Percentiles rank a stretch among this genome's conserved stretches.
Conservation (phyloP, 2,888 invertebrate genomes). For the Apamea epomidion region DNA sequence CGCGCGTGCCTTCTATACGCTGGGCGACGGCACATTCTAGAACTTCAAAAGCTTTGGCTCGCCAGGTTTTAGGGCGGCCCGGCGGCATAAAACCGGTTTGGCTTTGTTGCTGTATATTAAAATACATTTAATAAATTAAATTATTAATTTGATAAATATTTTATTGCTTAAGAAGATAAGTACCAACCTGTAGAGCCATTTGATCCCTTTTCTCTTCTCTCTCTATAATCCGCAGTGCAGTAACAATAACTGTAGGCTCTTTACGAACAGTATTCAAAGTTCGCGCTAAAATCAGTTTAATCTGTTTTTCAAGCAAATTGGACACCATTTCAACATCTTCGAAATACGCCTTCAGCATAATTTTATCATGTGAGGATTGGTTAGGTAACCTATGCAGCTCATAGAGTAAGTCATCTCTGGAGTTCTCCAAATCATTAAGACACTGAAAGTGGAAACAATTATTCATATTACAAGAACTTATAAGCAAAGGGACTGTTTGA, state of each 20-base stretch:
- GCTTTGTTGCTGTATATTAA: slow-evolving; percentile 91
- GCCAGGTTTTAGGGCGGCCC: slow-evolving; percentile 98
- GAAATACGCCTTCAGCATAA: slow-evolving; percentile 98
- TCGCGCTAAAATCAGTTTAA: slow-evolving; percentile 96
- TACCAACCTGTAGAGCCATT: slow-evolving; percentile 92
- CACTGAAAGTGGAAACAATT: slow-evolving; percentile 88
- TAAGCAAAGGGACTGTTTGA: neutral
- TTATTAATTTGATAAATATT: no score
- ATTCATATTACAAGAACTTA: neutral
- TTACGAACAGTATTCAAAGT: slow-evolving; percentile 98
- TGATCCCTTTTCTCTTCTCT: slow-evolving; percentile 98
- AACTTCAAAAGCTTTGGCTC: slow-evolving; percentile 95
- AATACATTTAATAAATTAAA: neutral
- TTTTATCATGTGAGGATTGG: slow-evolving; percentile 96
- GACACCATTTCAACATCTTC: slow-evolving; percentile 98
- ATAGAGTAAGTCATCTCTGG: slow-evolving; percentile 98
- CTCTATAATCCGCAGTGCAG: slow-evolving; percentile 98
- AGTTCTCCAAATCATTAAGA: slow-evolving; percentile 98
- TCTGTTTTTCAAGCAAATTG: slow-evolving; percentile 96
- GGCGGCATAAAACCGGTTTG: slow-evolving; percentile 98
- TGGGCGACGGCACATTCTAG: slow-evolving; percentile 94
- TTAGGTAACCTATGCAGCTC: slow-evolving; percentile 98
- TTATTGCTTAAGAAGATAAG: neutral
- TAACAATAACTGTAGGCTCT: slow-evolving; percentile 98
- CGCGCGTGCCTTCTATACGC: slow-evolving; percentile 98